phyloP scores from a whole-genome alignment of 2,113 vertebrate species.

The Dasyornis broadbenti region DNA sequence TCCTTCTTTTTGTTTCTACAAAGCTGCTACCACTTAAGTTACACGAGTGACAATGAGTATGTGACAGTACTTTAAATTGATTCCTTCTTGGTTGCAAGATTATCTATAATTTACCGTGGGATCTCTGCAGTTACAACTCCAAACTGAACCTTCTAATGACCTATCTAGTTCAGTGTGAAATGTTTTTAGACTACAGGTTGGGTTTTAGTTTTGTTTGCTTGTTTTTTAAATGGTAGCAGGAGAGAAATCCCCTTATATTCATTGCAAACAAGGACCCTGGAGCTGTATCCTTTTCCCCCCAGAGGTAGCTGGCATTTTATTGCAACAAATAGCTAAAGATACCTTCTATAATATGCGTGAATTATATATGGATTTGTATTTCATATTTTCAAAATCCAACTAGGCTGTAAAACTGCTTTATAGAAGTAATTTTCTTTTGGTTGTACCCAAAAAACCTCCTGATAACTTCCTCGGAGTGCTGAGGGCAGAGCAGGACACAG shows the following conservation, averaged over 20 bases:
- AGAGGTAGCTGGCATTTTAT: neutral
- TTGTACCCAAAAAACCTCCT: neutral
- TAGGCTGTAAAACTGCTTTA: neutral
- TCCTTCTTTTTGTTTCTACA: neutral
- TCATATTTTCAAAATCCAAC: neutral
- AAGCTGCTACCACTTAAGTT: neutral
- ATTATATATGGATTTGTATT: neutral
- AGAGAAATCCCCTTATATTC: neutral
- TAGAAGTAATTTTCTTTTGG: neutral
- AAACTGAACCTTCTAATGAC: neutral
- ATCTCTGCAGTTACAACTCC: neutral
- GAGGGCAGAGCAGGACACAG: neutral
- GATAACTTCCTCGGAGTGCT: neutral
- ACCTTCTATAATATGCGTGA: neutral
- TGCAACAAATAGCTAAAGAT: neutral
- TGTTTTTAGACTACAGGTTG: accelerated
- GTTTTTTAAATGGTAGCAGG: neutral
- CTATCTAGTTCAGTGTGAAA: neutral
- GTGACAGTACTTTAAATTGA: neutral
- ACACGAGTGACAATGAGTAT: neutral
- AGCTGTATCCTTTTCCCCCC: neutral
- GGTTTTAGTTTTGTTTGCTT: neutral
- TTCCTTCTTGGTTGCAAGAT: neutral
- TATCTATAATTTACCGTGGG: neutral
- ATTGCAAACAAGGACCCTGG: neutral